Conservation (phyloP, 1,140 invertebrate species). For the Caenorhabditis brenneri region DNA sequence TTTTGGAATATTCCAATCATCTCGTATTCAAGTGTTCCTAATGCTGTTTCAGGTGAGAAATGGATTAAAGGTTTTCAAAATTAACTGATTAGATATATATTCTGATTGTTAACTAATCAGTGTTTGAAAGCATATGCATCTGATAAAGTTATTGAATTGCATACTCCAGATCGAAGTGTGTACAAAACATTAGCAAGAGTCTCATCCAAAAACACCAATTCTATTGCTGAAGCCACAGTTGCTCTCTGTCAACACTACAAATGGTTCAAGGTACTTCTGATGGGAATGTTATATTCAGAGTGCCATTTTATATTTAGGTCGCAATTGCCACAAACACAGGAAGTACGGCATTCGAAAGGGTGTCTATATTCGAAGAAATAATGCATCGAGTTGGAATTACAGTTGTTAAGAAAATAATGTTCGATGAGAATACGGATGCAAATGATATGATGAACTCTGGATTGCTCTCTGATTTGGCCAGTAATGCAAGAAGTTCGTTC, state of each 20-base stretch:
- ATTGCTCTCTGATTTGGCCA: conserved; percentile 57
- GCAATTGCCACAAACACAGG: conserved; percentile 65
- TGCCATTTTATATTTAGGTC: no score
- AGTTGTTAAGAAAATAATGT: conserved; percentile 64
- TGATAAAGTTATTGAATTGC: not conserved
- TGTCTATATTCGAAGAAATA: conserved; percentile 65
- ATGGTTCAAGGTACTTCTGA: conserved; percentile 60
- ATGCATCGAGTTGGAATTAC: conserved; percentile 54
- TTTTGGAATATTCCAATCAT: conserved; percentile 71
- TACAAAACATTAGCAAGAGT: conserved; percentile 68
- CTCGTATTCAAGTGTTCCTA: conserved; percentile 64
- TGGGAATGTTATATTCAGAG: no score
- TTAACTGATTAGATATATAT: no score
- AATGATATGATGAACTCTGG: conserved; percentile 65
- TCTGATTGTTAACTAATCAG: no score
- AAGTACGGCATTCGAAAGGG: conserved; percentile 63
- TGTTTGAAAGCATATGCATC: not conserved
- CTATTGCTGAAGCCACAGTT: conserved; percentile 63
- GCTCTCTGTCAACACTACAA: conserved; percentile 63
- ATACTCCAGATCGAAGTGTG: conserved; percentile 60
- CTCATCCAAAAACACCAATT: conserved; percentile 68
- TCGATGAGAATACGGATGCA: conserved; percentile 66
- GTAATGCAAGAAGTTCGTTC: conserved; percentile 63
- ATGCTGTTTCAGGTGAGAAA: conserved; percentile 50
- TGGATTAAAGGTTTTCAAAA: not conserved